Base-by-base conservation (phyloP, 2,888 invertebrate genomes). In the Dynastes tityus region DNA sequence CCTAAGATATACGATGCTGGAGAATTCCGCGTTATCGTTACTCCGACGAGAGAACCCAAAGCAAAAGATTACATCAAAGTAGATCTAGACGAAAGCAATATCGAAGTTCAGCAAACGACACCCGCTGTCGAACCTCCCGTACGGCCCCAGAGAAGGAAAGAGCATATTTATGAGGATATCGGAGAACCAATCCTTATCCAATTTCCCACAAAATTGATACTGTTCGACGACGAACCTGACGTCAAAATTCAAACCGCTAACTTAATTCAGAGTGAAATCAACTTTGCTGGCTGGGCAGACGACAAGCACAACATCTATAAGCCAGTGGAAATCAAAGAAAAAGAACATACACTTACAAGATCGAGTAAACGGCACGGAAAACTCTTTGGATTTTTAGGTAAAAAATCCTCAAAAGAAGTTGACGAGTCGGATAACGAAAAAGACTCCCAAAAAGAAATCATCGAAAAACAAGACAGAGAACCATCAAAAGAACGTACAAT, bases 391-490 rank as follows among this genome's bases (percentile, higher is more conserved):
- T 80, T 86, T 79, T 86, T 87, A 80, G 83, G 83, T 13, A 85
- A 85, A 82, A 87, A 86, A 83, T 81, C 85, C 63, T 85, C 86
- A 8, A 87, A 84, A 84, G 87, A 88, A 55, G 83, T 85, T 70
- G 86, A 87, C 77, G 86, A 86, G 45, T 86, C 85, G 32, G 87
- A 87, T 40, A 82, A 81, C 58, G 84, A 84, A 53, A 81, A 78
- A 77, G 79, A 85, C 32, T 83, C 81, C 45, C 81, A 81, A 74
- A 84, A 81, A 76, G 86, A 85, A 78, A 86, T 87, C 51, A 83
- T 87, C 27, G 87, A 88, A 79, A 88, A 88, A 81, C 88, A 88
- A 71, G 87, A 88, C 63, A 83, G 83, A 67, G 87, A 88, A 82
- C 81, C 85, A 32, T 86, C 86, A 0, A 86, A 87, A 81, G 86